phyloP scores from a whole-genome alignment of 2,888 invertebrate genomes.

The Hemicrepidius hirtus region DNA sequence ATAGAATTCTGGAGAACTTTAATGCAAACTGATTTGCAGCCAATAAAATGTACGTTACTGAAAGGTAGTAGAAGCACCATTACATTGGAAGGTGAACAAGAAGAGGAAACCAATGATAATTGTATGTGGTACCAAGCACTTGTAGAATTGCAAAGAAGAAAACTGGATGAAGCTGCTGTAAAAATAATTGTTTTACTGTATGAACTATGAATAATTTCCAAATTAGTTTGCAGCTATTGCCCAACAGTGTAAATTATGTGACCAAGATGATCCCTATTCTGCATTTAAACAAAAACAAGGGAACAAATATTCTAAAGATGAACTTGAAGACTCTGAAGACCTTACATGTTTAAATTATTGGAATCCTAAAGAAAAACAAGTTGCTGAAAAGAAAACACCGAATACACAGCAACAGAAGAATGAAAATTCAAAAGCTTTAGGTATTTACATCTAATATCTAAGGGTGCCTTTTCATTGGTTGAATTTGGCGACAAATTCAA shows the following conservation, averaged over 20 bases:
- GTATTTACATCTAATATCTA: too few relatives aligned
- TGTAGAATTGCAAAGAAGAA: constrained; percentile 40
- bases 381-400: neutral
- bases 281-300: constrained; percentile 14
- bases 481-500: too few relatives aligned
- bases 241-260: constrained; percentile 41
- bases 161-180: constrained; percentile 51
- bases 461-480: too few relatives aligned
- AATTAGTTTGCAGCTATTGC: constrained; percentile 36
- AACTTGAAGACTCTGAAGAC: constrained; percentile 40
- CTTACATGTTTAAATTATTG: constrained; percentile 43
- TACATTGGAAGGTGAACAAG: neutral
- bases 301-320: constrained; percentile 18
- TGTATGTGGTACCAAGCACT: constrained; percentile 37
- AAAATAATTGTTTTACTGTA: neutral
- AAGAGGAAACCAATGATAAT: neutral
- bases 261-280: constrained; percentile 16
- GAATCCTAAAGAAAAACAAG: constrained; percentile 11
- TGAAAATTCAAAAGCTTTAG: too few relatives aligned
- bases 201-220: neutral
- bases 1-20: constrained; percentile 51
- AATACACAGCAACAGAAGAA: neutral
- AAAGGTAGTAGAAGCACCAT: neutral
- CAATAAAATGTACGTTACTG: constrained; percentile 44
- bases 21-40: constrained; percentile 41